phyloP scores from a whole-genome alignment of 1,140 invertebrate genomes.

The Tetramorium simillimum region DNA sequence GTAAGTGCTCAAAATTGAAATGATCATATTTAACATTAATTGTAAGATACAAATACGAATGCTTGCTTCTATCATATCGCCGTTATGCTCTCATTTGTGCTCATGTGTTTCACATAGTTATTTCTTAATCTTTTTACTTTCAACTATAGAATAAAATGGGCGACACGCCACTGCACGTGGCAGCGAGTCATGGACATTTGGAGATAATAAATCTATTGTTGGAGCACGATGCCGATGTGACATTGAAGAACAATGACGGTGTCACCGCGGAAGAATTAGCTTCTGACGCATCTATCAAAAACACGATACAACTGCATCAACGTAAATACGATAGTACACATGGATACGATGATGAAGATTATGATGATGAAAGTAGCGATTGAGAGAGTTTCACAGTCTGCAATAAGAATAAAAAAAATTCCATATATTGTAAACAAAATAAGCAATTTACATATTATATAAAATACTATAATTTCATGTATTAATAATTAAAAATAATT shows the following conservation, averaged over 20 bases:
- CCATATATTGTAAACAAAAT: conserved; percentile 46
- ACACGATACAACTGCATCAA: conserved; percentile 81
- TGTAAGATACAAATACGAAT: neutral
- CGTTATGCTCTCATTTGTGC: neutral
- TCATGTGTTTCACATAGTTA: neutral
- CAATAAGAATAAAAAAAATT: conserved; percentile 57
- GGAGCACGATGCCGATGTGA: conserved; percentile 86
- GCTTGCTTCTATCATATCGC: neutral
- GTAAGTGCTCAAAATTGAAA: neutral
- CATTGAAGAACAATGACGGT: conserved; percentile 86
- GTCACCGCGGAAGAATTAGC: conserved; percentile 86
- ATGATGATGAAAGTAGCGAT: conserved; percentile 81
- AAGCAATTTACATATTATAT: conserved; percentile 20
- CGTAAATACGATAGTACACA: conserved; percentile 57
- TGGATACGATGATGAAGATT: conserved; percentile 80
- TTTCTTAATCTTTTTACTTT: conserved; percentile 6
- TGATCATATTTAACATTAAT: neutral
- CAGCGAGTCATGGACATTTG: conserved; percentile 87
- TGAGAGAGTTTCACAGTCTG: conserved; percentile 68
- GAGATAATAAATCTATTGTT: conserved; percentile 88
- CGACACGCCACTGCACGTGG: conserved; percentile 87
- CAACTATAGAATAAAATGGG: conserved; percentile 87
- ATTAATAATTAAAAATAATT: neutral
- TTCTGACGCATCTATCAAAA: conserved; percentile 83
- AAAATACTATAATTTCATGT: conserved; percentile 1